Conservation (phyloP, 2,797 vertebrate genomes). For the Tamandua tetradactyla region DNA sequence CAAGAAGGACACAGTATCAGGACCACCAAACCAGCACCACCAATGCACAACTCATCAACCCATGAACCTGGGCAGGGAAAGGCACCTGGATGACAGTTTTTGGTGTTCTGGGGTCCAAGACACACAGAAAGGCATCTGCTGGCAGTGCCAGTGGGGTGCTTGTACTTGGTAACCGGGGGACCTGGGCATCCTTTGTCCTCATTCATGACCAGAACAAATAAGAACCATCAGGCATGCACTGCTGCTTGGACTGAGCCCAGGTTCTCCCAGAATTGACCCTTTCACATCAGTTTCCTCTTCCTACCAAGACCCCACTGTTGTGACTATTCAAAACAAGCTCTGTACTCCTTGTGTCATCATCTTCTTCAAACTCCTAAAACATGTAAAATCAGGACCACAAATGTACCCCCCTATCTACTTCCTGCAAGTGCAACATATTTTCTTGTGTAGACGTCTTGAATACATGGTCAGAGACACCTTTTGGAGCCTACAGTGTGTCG, state of each 20-base stretch:
- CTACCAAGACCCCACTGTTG: no score
- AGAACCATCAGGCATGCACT: neutral
- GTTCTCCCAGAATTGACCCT: accelerated
- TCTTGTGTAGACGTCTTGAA: accelerated
- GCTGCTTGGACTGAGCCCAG: neutral
- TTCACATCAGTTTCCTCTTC: no score
- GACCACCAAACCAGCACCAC: accelerated
- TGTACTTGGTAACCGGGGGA: no score
- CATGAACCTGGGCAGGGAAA: no score
- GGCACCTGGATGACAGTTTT: no score
- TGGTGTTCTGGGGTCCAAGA: neutral
- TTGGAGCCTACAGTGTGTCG: neutral
- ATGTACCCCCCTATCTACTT: accelerated
- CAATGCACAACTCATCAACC: neutral
- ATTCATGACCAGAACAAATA: no score
- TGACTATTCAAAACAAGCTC: accelerated
- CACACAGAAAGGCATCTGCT: no score
- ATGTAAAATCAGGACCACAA: neutral
- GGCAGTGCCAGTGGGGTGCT: accelerated
- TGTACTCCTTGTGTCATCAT: accelerated
- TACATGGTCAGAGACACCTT: accelerated
- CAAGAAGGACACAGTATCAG: neutral
- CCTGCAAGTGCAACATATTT: no score
- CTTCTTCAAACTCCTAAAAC: neutral
- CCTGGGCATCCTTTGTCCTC: accelerated